phyloP scores from a whole-genome alignment of 2,113 vertebrate species.

The Malurus melanocephalus region DNA sequence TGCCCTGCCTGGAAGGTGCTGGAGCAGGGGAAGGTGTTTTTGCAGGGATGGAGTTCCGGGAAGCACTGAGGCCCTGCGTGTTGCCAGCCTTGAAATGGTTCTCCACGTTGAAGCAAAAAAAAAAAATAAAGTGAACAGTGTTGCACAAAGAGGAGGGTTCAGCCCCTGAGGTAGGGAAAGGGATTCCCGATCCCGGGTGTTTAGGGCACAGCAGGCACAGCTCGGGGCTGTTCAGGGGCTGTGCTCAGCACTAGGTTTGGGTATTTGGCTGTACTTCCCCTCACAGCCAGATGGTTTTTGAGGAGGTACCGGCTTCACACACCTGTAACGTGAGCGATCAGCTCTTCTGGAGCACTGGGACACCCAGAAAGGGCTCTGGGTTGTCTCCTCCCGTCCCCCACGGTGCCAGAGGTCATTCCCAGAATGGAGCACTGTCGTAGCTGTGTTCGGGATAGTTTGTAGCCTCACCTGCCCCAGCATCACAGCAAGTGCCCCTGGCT shows the following conservation, averaged over 20 bases:
- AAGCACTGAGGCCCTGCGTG: neutral
- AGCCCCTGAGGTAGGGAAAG: fast-evolving
- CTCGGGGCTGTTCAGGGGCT: neutral
- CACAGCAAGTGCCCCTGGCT: fast-evolving
- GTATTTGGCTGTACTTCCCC: neutral
- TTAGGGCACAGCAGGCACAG: neutral
- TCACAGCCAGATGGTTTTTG: neutral
- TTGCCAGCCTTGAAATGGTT: neutral
- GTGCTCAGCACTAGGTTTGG: neutral
- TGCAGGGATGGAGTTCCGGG: neutral
- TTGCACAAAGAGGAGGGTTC: neutral
- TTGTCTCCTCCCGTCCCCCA: neutral
- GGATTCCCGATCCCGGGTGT: neutral
- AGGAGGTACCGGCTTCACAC: neutral
- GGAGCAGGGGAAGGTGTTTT: neutral
- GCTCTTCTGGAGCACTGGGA: neutral
- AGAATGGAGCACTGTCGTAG: neutral
- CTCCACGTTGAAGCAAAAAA: fast-evolving
- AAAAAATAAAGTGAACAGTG: neutral
- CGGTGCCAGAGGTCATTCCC: neutral
- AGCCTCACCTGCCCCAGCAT: neutral
- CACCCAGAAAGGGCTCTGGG: neutral
- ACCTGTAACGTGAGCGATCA: fast-evolving
- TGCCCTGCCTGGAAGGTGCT: neutral
- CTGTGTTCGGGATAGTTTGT: neutral